These are phyloP conservation scores for Pseudomugil tenellus DNA, from an alignment of 2,797 vertebrate genomes.

Conservation along the genomic window DNA sequence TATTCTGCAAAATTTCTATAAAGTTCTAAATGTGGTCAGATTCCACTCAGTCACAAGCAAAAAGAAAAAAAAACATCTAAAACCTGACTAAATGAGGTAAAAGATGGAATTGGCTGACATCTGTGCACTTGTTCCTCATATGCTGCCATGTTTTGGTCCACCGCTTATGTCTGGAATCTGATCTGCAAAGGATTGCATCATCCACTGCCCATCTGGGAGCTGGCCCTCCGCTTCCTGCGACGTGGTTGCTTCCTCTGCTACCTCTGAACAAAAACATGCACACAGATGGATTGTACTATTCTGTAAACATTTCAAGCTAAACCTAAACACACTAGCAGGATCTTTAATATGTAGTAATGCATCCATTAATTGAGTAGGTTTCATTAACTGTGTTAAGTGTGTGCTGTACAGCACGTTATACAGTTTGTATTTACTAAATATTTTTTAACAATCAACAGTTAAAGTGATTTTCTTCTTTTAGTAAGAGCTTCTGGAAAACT, in stretches of 20 bases:
- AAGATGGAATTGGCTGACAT: slow-evolving; percentile 30
- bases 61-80: slow-evolving; percentile 47
- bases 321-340: too few relatives aligned
- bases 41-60: slow-evolving; percentile 51
- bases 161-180: slow-evolving; percentile 86
- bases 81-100: slow-evolving; percentile 35
- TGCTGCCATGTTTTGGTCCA: slow-evolving; percentile 45
- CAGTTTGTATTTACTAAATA: background rate
- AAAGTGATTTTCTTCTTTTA: background rate
- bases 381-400: background rate
- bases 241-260: slow-evolving; percentile 59
- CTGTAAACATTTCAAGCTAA: background rate
- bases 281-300: background rate
- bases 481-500: background rate
- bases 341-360: too few relatives aligned
- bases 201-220: slow-evolving; percentile 89
- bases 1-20: slow-evolving; percentile 54
- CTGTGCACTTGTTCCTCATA: slow-evolving; percentile 36
- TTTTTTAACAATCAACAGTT: background rate
- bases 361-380: too few relatives aligned
- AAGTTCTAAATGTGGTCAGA: slow-evolving; percentile 46
- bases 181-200: slow-evolving; percentile 87
- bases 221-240: slow-evolving; percentile 71
- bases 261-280: slow-evolving; percentile 49
- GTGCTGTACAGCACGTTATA: background rate